These are phyloP conservation scores for Carterocephalus palaemon DNA, from an alignment of 2,888 invertebrate species.

Conservation along the genomic window DNA sequence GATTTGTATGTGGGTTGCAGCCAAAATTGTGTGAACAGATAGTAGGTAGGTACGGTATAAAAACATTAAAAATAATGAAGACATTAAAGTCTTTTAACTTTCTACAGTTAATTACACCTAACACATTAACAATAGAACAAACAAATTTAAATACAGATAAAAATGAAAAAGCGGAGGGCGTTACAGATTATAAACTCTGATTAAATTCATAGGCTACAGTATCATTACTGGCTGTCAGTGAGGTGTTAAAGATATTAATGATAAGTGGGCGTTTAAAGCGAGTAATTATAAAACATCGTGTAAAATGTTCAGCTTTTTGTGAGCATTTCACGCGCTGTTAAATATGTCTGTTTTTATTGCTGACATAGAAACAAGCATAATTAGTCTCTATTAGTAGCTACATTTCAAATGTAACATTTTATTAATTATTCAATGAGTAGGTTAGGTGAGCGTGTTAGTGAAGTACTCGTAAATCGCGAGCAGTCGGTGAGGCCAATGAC, in stretches of 20 bases:
- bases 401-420: too few species aligned
- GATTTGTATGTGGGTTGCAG: too few species aligned
- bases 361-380: conserved; percentile 20
- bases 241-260: conserved; percentile 43
- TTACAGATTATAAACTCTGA: conserved; percentile 25
- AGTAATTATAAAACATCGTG: conserved; percentile 43
- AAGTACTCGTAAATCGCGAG: too few species aligned
- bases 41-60: too few species aligned
- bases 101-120: conserved; percentile 16
- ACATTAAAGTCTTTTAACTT: not conserved
- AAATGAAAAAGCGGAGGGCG: conserved; percentile 22
- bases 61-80: too few species aligned
- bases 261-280: conserved; percentile 25
- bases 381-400: too few species aligned
- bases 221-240: conserved; percentile 37
- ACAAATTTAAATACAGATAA: conserved; percentile 18
- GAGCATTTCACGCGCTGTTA: conserved; percentile 57
- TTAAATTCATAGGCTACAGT: conserved; percentile 26
- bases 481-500: too few species aligned
- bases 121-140: conserved; percentile 17
- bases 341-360: conserved; percentile 33
- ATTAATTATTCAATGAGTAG: too few species aligned
- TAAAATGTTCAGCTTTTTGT: conserved; percentile 49
- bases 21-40: too few species aligned
- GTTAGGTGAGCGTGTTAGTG: too few species aligned